Percentiles rank a stretch among this genome's conserved stretches.
phyloP scores from a whole-genome alignment of 2,797 vertebrate species.

The Cossypha heuglini region DNA sequence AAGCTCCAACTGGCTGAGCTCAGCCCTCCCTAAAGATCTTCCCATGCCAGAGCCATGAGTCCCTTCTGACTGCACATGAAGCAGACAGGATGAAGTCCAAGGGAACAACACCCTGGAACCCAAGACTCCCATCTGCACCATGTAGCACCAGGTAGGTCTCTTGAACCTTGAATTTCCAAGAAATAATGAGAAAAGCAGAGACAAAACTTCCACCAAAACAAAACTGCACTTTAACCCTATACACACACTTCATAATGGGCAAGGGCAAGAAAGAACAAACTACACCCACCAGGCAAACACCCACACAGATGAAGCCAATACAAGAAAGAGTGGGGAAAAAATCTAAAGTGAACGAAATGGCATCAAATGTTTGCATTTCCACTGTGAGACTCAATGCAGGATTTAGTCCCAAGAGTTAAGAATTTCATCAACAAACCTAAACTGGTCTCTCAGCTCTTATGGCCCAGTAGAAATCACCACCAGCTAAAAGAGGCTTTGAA shows the following conservation, averaged over 20 bases:
- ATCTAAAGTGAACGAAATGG: not conserved
- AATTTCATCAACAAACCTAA: not conserved
- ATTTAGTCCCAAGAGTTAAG: not conserved
- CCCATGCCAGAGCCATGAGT: not conserved
- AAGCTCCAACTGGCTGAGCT: not conserved
- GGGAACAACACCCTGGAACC: not conserved
- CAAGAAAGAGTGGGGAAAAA: not conserved
- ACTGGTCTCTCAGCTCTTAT: not conserved
- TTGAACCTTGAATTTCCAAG: not conserved
- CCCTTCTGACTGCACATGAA: not conserved
- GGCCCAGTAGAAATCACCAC: not conserved
- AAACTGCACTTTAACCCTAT: not conserved
- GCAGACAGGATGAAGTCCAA: not conserved
- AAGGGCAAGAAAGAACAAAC: not conserved
- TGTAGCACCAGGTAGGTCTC: rapidly evolving
- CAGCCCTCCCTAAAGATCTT: not conserved
- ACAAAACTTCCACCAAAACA: not conserved
- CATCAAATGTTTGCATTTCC: not conserved
- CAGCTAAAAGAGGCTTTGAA: not conserved
- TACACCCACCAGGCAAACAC: not conserved
- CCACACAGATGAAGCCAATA: not conserved
- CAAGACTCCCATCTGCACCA: not conserved
- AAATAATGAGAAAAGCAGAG: not conserved
- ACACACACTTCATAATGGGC: not conserved
- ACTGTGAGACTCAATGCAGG: not conserved